phyloP scores from a whole-genome alignment of 2,888 invertebrate genomes.

The Scelioninae gen. 1 region DNA sequence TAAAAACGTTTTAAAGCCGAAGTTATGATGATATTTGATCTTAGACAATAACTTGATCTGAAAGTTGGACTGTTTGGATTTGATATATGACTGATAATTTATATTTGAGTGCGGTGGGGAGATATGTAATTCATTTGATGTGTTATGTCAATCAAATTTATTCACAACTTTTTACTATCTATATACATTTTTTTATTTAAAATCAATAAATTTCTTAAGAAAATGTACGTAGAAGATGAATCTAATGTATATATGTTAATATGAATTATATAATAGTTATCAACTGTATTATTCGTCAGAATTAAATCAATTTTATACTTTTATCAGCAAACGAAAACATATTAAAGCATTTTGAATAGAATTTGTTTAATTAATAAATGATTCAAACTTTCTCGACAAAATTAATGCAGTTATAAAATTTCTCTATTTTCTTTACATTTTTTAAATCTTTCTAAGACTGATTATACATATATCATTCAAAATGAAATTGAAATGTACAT shows the following conservation, averaged over 20 bases:
- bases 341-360: conserved; percentile 58
- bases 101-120: conserved; percentile 2
- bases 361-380: neutral
- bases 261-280: neutral
- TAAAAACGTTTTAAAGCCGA: conserved; percentile 43
- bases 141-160: conserved; percentile 24
- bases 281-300: neutral
- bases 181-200: conserved; percentile 22
- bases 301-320: neutral
- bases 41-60: conserved; percentile 50
- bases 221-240: conserved; percentile 29
- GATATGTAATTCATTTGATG: conserved; percentile 22
- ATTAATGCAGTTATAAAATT: neutral
- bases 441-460: conserved; percentile 43
- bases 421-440: neutral
- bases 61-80: conserved; percentile 63
- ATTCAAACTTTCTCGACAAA: neutral
- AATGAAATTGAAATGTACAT: conserved; percentile 41
- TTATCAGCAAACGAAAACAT: conserved; percentile 62
- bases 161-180: neutral
- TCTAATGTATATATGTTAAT: conserved; percentile 24
- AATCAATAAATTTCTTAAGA: conserved; percentile 1
- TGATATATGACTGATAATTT: conserved; percentile 48
- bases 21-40: conserved; percentile 23
- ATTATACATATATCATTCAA: conserved; percentile 19